Conservation (phyloP, 2,113 vertebrate genomes). For the Cyprinodon tularosa region DNA sequence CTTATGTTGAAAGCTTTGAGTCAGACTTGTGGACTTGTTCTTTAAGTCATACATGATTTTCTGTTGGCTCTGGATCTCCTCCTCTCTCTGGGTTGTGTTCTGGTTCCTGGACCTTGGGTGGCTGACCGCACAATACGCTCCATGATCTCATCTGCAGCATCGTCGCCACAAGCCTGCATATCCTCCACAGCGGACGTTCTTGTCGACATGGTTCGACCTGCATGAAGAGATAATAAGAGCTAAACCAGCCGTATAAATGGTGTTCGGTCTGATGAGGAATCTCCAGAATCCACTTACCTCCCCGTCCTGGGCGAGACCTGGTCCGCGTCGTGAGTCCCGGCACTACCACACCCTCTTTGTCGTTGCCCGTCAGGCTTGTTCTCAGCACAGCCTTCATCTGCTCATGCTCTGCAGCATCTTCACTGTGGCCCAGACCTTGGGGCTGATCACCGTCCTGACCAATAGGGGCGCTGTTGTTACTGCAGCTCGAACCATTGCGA, state of each 20-base stretch:
- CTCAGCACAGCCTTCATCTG: conserved; percentile 94
- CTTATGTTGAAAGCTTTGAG: neutral
- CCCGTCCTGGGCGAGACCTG: conserved; percentile 83
- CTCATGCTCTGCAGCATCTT: conserved; percentile 89
- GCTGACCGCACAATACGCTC: conserved; percentile 96
- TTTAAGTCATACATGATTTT: conserved; percentile 87
- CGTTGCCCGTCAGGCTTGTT: conserved; percentile 73
- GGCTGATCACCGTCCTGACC: conserved; percentile 79
- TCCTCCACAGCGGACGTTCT: conserved; percentile 83
- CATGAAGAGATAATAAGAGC: neutral
- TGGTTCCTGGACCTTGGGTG: conserved; percentile 91
- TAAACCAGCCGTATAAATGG: neutral
- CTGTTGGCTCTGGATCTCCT: conserved; percentile 94
- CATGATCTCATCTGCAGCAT: conserved; percentile 95
- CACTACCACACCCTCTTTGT: conserved; percentile 68
- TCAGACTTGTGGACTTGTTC: neutral
- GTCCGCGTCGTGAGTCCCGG: conserved; percentile 85
- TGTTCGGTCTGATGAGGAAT: neutral
- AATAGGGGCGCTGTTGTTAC: conserved; percentile 63
- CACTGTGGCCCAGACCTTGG: conserved; percentile 84
- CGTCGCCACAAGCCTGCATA: conserved; percentile 81
- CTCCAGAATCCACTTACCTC: conserved; percentile 68
- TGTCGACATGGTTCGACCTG: conserved; percentile 79
- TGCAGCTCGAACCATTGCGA: conserved; percentile 43
- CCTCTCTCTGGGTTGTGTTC: conserved; percentile 89